Evolutionary conservation across 2,888 invertebrate genomes (phyloP), one percentile per base, ranked within the genome.

Genomic region (Strigamia maritima): DNA sequence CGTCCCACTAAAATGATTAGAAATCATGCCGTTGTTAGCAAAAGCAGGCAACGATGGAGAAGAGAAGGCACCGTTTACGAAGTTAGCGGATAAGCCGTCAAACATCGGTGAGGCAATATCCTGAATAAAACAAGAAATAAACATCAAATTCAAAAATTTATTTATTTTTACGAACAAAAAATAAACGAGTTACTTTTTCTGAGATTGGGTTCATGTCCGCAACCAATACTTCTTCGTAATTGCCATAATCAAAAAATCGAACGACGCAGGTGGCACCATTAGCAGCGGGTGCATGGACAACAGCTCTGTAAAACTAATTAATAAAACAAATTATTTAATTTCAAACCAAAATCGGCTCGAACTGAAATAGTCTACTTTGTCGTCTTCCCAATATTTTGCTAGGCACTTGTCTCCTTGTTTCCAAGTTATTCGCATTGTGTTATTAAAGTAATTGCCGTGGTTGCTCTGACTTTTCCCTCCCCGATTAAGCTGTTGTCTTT

Each of bases 301-400:
- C 90, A 14, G 94, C 94, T 84, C 92, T 92, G 83, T 94, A 94
- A 87, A 91, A 94, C 93, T 94, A 86, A 76, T 86, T 14, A 44
- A 22, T 10, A 40, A 40, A 65, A 40, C 78, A 79, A 44, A 70
- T 8, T n/a, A 54, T 4, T n/a, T 3, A 54, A 74, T 16, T 16
- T 8, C 22, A 74, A 74, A 74, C 24, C 8, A 24, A 12, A 24
- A 10, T n/a, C 19, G 1, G 16, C 16, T 24, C 8, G 3, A 14
- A 31, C 1, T 26, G 24, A 24, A 8, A 26, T 31, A 26, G 26
- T n/a, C 19, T 85, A 93, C 94, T 88, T 91, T 91, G 84, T 93
- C 92, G 87, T 95, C 95, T 86, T 95, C 95, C 95, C 95, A 95
- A 87, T 96, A 96, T 84, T 94, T 93, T 8, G 95, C 95, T 86